These are phyloP conservation scores for Dissostichus mawsoni DNA, from an alignment of 2,113 vertebrate genomes.

Conservation along the genomic window DNA sequence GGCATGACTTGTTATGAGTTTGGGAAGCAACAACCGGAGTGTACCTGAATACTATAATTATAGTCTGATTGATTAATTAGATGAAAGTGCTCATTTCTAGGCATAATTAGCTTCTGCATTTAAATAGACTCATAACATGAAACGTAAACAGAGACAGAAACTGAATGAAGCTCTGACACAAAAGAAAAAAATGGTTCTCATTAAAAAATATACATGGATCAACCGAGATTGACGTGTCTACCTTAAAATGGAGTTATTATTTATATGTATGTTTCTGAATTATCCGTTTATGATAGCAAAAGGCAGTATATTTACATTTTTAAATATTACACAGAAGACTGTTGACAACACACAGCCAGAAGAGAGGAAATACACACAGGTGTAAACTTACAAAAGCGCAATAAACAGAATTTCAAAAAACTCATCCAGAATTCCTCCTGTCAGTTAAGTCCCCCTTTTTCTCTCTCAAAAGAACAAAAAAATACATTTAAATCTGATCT, in stretches of 20 bases:
- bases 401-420: not conserved
- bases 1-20: not conserved
- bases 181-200: not conserved
- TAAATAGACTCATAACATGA: not conserved
- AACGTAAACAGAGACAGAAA: not conserved
- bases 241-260: not conserved
- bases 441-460: not conserved
- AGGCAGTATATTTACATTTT: not conserved
- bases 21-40: not conserved
- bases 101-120: not conserved
- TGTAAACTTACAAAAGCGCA: not conserved
- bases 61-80: too few relatives aligned
- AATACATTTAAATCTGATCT: constrained; percentile 17
- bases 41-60: not conserved
- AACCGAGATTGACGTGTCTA: not conserved
- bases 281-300: not conserved
- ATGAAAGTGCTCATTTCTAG: not conserved
- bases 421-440: constrained; percentile 7
- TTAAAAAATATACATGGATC: not conserved
- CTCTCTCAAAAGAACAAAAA: not conserved
- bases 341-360: not conserved
- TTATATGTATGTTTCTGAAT: not conserved
- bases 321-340: constrained; percentile 5
- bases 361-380: constrained; percentile 2
- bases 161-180: not conserved